phyloP scores from a whole-genome alignment of 2,113 vertebrate species.

The Melanerpes aurifrons region DNA sequence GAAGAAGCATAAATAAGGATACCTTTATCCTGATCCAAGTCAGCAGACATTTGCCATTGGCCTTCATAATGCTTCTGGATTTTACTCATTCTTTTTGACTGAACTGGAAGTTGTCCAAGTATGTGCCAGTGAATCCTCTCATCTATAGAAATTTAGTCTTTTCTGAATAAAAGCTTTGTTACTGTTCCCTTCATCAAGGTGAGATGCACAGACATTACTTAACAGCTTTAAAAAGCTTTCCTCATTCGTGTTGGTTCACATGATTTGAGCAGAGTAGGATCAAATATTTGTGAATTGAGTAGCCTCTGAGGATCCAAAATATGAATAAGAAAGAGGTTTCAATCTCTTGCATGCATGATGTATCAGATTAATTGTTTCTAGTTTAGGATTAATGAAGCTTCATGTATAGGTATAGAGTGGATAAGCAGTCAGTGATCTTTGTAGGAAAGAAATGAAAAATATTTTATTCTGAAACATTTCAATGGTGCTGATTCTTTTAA shows the following conservation, averaged over 20 bases:
- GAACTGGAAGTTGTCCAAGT: background rate
- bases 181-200: background rate
- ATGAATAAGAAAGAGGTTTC: background rate
- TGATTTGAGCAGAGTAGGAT: background rate
- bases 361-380: slow-evolving; percentile 27
- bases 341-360: background rate
- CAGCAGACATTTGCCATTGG: background rate
- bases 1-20: background rate
- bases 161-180: background rate
- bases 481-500: slow-evolving; percentile 12
- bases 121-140: background rate
- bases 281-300: background rate
- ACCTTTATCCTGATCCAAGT: background rate
- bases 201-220: background rate
- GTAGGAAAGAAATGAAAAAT: background rate
- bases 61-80: background rate
- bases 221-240: background rate
- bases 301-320: slow-evolving; percentile 2
- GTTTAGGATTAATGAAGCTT: slow-evolving; percentile 22
- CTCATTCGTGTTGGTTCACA: background rate
- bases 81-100: background rate
- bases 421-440: slow-evolving; percentile 18
- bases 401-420: background rate
- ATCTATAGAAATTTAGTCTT: background rate
- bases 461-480: slow-evolving; percentile 35